phyloP scores from a whole-genome alignment of 2,113 vertebrate species.

The Tachysurus fulvidraco region DNA sequence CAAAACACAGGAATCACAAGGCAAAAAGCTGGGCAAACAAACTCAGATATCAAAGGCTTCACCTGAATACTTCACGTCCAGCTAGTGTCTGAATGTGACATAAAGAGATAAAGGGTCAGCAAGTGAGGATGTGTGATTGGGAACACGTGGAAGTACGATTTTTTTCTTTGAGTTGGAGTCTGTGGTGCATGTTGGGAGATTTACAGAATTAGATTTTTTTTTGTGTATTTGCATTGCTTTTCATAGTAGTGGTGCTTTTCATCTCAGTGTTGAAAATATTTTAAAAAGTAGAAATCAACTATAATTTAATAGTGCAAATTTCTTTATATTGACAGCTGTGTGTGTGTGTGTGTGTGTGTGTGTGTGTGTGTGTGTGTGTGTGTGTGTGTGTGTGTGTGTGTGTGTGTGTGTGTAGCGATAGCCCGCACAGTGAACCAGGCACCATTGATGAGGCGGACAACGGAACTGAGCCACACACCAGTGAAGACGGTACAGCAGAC shows the following conservation, averaged over 20 bases:
- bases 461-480: slow-evolving; percentile 94
- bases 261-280: not conserved
- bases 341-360: slow-evolving; percentile 28
- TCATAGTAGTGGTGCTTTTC: not conserved
- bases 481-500: slow-evolving; percentile 86
- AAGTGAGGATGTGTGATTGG: no score
- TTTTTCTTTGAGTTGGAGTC: no score
- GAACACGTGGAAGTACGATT: no score
- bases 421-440: slow-evolving; percentile 96
- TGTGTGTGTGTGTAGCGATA: slow-evolving; percentile 79
- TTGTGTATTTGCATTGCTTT: not conserved
- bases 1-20: no score
- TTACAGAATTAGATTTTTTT: not conserved
- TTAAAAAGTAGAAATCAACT: not conserved
- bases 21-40: no score
- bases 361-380: slow-evolving; percentile 30
- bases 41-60: no score
- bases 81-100: no score
- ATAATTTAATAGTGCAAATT: not conserved
- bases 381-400: slow-evolving; percentile 40
- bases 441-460: slow-evolving; percentile 95
- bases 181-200: no score
- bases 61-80: no score
- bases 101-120: no score
- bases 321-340: not conserved